Conservation (phyloP, 2,113 vertebrate species). For the Cyphomyrus discorhynchus region DNA sequence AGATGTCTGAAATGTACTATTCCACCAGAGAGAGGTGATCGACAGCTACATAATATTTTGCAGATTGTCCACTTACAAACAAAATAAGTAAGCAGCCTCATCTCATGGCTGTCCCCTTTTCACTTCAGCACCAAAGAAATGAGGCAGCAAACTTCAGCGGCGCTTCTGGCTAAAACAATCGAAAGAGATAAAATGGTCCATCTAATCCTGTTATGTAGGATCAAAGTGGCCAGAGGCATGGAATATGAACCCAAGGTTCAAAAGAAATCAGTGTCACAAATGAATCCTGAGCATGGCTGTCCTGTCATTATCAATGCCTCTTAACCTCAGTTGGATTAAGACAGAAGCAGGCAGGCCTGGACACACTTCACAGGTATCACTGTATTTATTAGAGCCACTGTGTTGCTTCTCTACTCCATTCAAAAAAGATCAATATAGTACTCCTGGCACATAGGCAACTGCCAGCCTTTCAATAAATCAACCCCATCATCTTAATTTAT, state of each 20-base stretch:
- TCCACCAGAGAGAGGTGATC: background rate
- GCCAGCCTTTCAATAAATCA: conserved; percentile 18
- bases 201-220: conserved; percentile 7
- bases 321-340: background rate
- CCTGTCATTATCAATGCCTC: background rate
- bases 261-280: background rate
- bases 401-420: background rate
- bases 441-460: background rate
- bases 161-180: conserved; percentile 10
- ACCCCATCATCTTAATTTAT: conserved; percentile 13
- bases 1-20: background rate
- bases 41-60: background rate
- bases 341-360: background rate
- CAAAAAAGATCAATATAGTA: conserved; percentile 12
- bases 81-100: background rate
- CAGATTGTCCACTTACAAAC: background rate
- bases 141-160: background rate
- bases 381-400: background rate
- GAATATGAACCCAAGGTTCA: background rate
- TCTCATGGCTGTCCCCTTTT: background rate
- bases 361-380: background rate
- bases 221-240: background rate
- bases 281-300: background rate
- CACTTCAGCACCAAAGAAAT: background rate
- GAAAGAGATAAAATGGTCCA: conserved; percentile 8